Percentiles rank a stretch among this genome's conserved stretches.
Conservation (phyloP, 2,888 invertebrate genomes). For the Tetragonisca angustula region DNA sequence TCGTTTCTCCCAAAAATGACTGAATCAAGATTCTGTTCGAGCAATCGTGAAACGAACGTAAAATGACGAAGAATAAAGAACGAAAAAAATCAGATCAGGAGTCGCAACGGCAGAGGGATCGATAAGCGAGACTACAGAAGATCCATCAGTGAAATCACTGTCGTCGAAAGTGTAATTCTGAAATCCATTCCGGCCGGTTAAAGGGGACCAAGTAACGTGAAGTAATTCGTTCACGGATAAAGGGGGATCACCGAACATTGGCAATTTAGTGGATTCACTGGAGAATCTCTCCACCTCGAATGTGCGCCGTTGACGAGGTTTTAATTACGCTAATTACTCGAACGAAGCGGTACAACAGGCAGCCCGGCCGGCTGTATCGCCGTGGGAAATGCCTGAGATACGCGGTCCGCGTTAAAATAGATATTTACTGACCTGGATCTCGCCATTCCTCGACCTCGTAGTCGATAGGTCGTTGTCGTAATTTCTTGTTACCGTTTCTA, state of each 20-base stretch:
- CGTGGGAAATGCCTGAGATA: slow-evolving; percentile 64
- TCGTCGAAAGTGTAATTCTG: slow-evolving; percentile 41
- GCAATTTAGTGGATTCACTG: slow-evolving; percentile 66
- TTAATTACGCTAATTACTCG: slow-evolving; percentile 75
- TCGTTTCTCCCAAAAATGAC: not conserved
- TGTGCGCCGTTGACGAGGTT: slow-evolving; percentile 68
- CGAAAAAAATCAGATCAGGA: not conserved
- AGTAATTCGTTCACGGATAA: slow-evolving; percentile 67
- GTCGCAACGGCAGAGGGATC: not conserved
- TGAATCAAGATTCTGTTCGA: not conserved
- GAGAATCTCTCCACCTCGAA: slow-evolving; percentile 52
- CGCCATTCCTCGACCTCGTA: slow-evolving; percentile 91
- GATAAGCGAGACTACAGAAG: not conserved
- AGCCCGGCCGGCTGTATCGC: slow-evolving; percentile 57
- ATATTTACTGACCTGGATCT: slow-evolving; percentile 87
- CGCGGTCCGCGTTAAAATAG: slow-evolving; percentile 66
- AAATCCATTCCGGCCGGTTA: slow-evolving; percentile 52
- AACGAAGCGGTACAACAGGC: slow-evolving; percentile 58
- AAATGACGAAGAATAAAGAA: no score
- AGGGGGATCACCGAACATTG: slow-evolving; percentile 68
- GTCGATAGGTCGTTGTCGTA: slow-evolving; percentile 86
- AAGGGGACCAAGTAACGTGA: slow-evolving; percentile 57
- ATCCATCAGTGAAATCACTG: slow-evolving; percentile 27
- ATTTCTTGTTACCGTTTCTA: slow-evolving; percentile 86
- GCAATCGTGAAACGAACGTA: not conserved